Evolutionary conservation across 2,888 invertebrate genomes (phyloP).

Genomic region (Bembecia ichneumoniformis): DNA sequence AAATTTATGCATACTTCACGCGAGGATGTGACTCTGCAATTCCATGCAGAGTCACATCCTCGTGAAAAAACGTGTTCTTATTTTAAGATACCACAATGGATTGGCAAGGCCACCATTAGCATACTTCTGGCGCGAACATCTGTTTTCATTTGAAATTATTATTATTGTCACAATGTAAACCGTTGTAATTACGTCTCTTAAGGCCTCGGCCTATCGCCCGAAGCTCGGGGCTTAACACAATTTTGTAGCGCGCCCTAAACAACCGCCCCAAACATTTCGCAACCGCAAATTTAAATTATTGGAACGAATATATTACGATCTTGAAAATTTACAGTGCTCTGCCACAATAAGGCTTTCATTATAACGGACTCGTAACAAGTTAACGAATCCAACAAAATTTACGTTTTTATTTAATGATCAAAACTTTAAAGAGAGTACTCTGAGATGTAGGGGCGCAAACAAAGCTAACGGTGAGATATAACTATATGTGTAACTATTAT

Average conservation of each 20-base stretch:
- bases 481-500: too few relatives aligned
- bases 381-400: too few relatives aligned
- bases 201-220: slow-evolving; percentile 6
- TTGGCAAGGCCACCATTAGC: not conserved
- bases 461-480: too few relatives aligned
- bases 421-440: too few relatives aligned
- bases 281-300: slow-evolving; percentile 35
- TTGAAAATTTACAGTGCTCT: not conserved
- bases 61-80: too few relatives aligned
- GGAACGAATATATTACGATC: slow-evolving; percentile 11
- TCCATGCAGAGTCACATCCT: too few relatives aligned
- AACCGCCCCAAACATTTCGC: slow-evolving; percentile 18
- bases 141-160: slow-evolving; percentile 20
- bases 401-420: too few relatives aligned
- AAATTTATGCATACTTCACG: too few relatives aligned
- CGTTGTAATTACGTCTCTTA: slow-evolving; percentile 16
- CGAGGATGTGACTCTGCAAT: too few relatives aligned
- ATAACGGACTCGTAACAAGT: too few relatives aligned
- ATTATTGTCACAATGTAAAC: slow-evolving; percentile 9
- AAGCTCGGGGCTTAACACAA: slow-evolving; percentile 18
- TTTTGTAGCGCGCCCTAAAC: slow-evolving; percentile 19
- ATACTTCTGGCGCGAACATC: slow-evolving; percentile 3
- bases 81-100: too few relatives aligned
- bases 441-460: too few relatives aligned
- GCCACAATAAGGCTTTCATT: not conserved